Percentiles rank a stretch among this genome's conserved stretches.
Evolutionary conservation across 1,140 invertebrate genomes (phyloP).

Genomic region (Caerostris darwini): DNA sequence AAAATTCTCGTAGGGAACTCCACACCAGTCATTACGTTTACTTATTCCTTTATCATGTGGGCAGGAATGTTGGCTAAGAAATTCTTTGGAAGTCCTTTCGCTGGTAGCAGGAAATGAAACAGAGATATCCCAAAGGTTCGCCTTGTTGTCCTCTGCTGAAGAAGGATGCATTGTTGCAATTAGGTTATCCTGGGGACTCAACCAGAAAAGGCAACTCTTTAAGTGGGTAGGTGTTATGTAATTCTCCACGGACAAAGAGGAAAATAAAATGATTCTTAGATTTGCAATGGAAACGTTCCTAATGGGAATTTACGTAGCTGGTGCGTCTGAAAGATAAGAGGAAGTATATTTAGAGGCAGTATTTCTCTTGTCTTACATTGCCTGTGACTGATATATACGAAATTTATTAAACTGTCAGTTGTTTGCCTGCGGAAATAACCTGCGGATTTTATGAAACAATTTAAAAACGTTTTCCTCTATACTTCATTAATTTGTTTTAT

Average conservation of each 20-base stretch:
- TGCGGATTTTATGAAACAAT: too few relatives aligned
- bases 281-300: conserved; percentile 40
- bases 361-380: not conserved
- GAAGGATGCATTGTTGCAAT: conserved; percentile 39
- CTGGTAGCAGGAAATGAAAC: conserved; percentile 40
- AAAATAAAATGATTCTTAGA: conserved; percentile 56
- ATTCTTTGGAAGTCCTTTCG: conserved; percentile 22
- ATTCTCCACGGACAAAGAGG: conserved; percentile 45
- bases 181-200: conserved; percentile 46
- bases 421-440: too few relatives aligned
- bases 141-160: conserved; percentile 19
- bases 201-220: not conserved
- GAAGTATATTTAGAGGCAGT: not conserved
- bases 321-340: conserved; percentile 19
- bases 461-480: too few relatives aligned
- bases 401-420: too few relatives aligned
- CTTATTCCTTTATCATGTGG: conserved; percentile 17
- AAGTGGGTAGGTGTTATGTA: conserved; percentile 49
- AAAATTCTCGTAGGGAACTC: not conserved
- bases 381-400: not conserved
- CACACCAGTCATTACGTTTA: not conserved
- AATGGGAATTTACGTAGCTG: conserved; percentile 51
- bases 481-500: too few relatives aligned
- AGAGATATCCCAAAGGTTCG: conserved; percentile 37
- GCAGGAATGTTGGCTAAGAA: not conserved